A percentile compares a stretch with the other conserved stretches of the same genome.
Evolutionary conservation across 2,113 vertebrate genomes (phyloP).

Genomic region (Nothobranchius kuhntae): DNA sequence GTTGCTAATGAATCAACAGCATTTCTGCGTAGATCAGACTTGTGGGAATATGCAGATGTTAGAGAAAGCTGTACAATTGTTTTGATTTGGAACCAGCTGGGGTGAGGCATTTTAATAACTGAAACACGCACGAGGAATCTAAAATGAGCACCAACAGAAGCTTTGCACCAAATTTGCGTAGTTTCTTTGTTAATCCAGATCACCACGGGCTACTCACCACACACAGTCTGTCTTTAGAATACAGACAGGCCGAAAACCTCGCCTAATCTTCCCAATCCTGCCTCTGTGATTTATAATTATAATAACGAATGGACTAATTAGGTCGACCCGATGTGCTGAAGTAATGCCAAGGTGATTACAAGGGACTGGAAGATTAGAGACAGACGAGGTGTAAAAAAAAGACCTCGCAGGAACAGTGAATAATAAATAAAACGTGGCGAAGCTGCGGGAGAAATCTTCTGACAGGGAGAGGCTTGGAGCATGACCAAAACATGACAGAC

Average conservation of each 20-base stretch:
- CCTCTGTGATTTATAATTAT: slow-evolving; percentile 57
- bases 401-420: slow-evolving; percentile 16
- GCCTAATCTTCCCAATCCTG: slow-evolving; percentile 42
- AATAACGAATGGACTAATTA: slow-evolving; percentile 60
- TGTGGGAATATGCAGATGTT: slow-evolving; percentile 11
- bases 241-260: slow-evolving; percentile 35
- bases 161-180: background rate
- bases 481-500: slow-evolving; percentile 48
- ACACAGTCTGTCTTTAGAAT: background rate
- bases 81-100: background rate
- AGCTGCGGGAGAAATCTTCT: slow-evolving; percentile 18
- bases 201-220: slow-evolving; percentile 14
- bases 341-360: slow-evolving; percentile 36
- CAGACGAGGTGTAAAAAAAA: slow-evolving; percentile 13
- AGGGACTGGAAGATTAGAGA: background rate
- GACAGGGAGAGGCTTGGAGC: slow-evolving; percentile 39
- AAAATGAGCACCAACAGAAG: slow-evolving; percentile 22
- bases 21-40: slow-evolving; percentile 32
- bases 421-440: slow-evolving; percentile 41
- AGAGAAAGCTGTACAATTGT: background rate
- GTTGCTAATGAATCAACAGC: slow-evolving; percentile 27
- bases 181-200: background rate
- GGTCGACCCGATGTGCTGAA: slow-evolving; percentile 27
- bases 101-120: background rate
- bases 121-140: background rate